These are phyloP conservation scores for Hypomesus transpacificus DNA, from an alignment of 2,113 vertebrate species.

Conservation along the genomic window DNA sequence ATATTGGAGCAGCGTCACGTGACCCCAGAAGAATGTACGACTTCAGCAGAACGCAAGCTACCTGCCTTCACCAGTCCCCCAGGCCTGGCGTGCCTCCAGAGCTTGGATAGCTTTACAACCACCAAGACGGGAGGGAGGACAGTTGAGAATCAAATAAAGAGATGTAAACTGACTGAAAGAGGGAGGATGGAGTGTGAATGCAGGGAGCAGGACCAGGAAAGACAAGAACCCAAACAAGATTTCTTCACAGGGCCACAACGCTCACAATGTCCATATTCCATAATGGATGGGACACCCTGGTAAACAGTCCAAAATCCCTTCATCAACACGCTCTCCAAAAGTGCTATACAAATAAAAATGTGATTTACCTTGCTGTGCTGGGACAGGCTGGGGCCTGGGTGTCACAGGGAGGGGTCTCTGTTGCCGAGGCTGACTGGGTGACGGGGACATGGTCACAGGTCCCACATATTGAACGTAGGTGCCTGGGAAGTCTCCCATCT, in stretches of 20 bases:
- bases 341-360: no score
- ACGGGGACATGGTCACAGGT: slow-evolving; percentile 75
- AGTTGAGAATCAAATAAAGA: neutral
- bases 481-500: slow-evolving; percentile 90
- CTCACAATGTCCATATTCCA: no score
- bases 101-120: slow-evolving; percentile 3
- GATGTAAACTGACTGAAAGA: neutral
- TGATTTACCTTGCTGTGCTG: slow-evolving; percentile 71
- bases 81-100: neutral
- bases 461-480: slow-evolving; percentile 90
- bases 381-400: slow-evolving; percentile 64
- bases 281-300: no score
- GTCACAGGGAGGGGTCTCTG: slow-evolving; percentile 84
- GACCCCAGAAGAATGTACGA: slow-evolving; percentile 23
- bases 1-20: slow-evolving; percentile 32
- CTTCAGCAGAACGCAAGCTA: slow-evolving; percentile 23
- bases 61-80: slow-evolving; percentile 17
- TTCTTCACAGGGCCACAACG: no score
- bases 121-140: neutral
- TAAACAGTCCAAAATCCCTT: no score
- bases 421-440: slow-evolving; percentile 77
- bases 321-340: no score
- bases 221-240: no score
- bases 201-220: neutral
- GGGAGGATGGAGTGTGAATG: slow-evolving; percentile 5